phyloP scores from a whole-genome alignment of 2,797 vertebrate species.

The Apogon hyalosoma region DNA sequence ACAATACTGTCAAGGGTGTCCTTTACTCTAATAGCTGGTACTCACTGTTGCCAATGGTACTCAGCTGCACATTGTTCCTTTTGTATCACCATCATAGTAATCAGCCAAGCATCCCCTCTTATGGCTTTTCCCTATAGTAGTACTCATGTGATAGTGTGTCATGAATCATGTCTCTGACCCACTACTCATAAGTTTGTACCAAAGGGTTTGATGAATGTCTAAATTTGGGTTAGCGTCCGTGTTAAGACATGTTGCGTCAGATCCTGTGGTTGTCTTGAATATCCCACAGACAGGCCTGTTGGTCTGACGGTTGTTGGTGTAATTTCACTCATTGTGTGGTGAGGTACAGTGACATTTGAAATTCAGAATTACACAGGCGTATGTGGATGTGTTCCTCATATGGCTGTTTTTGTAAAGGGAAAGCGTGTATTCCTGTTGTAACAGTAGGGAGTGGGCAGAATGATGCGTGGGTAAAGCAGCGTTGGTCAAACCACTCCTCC shows the following conservation, averaged over 20 bases:
- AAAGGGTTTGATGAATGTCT: slow-evolving; percentile 26
- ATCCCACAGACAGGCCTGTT: background rate
- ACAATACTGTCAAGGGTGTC: slow-evolving; percentile 39
- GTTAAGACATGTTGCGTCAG: slow-evolving; percentile 2
- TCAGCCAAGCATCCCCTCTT: slow-evolving; percentile 57
- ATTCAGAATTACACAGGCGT: slow-evolving; percentile 45
- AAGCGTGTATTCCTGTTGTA: slow-evolving; percentile 27
- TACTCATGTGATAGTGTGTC: slow-evolving; percentile 40
- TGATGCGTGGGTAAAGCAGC: slow-evolving; percentile 66
- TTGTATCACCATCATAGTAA: slow-evolving; percentile 39
- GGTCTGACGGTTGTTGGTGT: slow-evolving; percentile 34
- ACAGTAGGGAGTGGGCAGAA: slow-evolving; percentile 68
- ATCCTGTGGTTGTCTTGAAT: slow-evolving; percentile 25
- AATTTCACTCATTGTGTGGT: slow-evolving; percentile 38
- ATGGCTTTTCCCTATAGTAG: slow-evolving; percentile 37
- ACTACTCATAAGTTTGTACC: slow-evolving; percentile 30
- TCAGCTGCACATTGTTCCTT: slow-evolving; percentile 52
- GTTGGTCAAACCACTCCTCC: slow-evolving; percentile 63
- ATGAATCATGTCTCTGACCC: slow-evolving; percentile 55
- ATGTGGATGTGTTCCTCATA: slow-evolving; percentile 31
- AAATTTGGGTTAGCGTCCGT: slow-evolving; percentile 23
- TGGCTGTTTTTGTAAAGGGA: slow-evolving; percentile 53
- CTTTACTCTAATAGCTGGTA: slow-evolving; percentile 30
- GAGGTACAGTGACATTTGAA: slow-evolving; percentile 58
- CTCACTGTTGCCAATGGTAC: slow-evolving; percentile 44